Conservation (phyloP, 2,888 invertebrate genomes). For the Amblyjoppa fuscipennis region DNA sequence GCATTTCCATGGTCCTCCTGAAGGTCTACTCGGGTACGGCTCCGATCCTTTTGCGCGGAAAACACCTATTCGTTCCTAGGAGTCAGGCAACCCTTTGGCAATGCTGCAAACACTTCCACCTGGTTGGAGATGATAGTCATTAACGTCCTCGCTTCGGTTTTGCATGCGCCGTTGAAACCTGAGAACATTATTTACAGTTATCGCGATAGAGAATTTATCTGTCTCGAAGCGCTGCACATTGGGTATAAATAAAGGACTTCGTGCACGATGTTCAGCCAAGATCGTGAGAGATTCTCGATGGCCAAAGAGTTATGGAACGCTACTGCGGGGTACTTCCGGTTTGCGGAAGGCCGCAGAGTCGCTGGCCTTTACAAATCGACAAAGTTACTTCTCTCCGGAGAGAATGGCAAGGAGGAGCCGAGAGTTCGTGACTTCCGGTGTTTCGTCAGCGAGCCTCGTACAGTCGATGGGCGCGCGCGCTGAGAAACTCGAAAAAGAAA, state of each 20-base stretch:
- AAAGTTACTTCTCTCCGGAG: slow-evolving; percentile 64
- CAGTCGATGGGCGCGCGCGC: slow-evolving; percentile 28
- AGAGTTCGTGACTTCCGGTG: slow-evolving; percentile 71
- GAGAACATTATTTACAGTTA: slow-evolving; percentile 21
- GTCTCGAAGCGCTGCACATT: slow-evolving; percentile 41
- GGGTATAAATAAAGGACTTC: slow-evolving; percentile 60
- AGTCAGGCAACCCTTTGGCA: slow-evolving; percentile 51
- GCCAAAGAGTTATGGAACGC: slow-evolving; percentile 52
- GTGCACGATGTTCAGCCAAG: slow-evolving; percentile 39
- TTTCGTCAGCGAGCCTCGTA: slow-evolving; percentile 61
- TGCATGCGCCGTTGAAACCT: not conserved
- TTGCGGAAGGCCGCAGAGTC: slow-evolving; percentile 8
- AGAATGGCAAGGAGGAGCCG: slow-evolving; percentile 36
- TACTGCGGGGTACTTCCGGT: slow-evolving; percentile 55
- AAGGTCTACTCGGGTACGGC: slow-evolving; percentile 11
- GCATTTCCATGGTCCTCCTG: slow-evolving; percentile 3
- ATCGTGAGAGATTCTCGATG: slow-evolving; percentile 53
- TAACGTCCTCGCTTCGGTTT: not conserved
- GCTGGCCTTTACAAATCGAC: slow-evolving; percentile 66
- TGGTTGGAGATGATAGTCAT: slow-evolving; percentile 51
- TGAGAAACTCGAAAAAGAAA: slow-evolving; percentile 52
- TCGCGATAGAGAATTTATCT: slow-evolving; percentile 61
- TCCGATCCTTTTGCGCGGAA: slow-evolving; percentile 24
- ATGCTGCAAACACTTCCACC: slow-evolving; percentile 24
- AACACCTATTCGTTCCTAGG: slow-evolving; percentile 34